These are phyloP conservation scores for Mormyrops boulengeri DNA, from an alignment of 2,797 vertebrate species.

Conservation along the genomic window DNA sequence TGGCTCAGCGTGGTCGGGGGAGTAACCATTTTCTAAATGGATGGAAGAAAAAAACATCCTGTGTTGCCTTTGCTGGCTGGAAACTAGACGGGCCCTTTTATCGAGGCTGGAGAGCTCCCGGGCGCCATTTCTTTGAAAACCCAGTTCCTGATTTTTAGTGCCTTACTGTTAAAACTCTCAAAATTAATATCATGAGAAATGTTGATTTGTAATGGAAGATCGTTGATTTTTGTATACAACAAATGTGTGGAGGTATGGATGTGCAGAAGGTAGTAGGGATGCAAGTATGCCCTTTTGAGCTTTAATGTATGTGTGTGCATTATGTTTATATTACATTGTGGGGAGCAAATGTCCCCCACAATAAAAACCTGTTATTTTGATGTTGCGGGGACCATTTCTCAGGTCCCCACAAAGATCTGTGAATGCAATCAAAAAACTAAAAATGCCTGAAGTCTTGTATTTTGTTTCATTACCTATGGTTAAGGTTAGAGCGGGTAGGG, in stretches of 20 bases:
- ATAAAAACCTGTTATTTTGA: background rate
- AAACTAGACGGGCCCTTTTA: constrained; percentile 68
- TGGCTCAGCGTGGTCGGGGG: constrained; percentile 67
- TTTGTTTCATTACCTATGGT: background rate
- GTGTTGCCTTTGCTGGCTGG: constrained; percentile 59
- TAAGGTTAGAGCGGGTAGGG: background rate
- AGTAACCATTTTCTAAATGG: constrained; percentile 79
- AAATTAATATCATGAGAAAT: background rate
- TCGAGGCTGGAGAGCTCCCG: constrained; percentile 25
- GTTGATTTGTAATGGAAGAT: background rate
- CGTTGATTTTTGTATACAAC: background rate
- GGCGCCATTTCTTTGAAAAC: background rate
- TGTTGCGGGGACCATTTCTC: background rate
- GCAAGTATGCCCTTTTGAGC: background rate
- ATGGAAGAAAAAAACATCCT: constrained; percentile 40
- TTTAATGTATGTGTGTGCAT: background rate
- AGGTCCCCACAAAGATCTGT: background rate
- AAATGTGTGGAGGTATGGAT: background rate
- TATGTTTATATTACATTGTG: background rate
- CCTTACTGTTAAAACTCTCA: background rate
- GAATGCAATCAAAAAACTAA: background rate
- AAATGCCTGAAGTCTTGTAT: background rate
- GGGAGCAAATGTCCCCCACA: background rate
- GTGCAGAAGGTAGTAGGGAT: background rate
- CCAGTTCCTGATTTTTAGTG: background rate